Evolutionary conservation across 2,797 vertebrate genomes (phyloP), one percentile per base, ranked within the genome.

Genomic region (Pogonophryne albipinna): DNA sequence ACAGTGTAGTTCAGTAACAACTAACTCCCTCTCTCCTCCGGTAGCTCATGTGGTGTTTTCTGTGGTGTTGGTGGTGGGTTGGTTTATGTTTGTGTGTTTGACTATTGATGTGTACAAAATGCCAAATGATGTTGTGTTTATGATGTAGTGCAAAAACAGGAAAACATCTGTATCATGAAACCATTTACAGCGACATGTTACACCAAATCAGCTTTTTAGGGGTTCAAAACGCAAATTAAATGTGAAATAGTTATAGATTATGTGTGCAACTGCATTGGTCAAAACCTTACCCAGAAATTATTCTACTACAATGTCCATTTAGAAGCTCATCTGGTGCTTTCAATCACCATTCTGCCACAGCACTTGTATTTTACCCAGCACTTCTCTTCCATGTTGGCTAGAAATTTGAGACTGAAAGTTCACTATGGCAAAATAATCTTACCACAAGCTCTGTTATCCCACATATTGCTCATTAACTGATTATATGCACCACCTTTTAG

Each of bases 151-250:
- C 45, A 45, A 59, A 74, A 23, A 52, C 45, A 19, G 23, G 74
- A 74, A 88, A 91, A 84, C 88, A 92, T 92, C 89, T 93, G 92
- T 91, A 87, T 93, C 91, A 87, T 77, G 86, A 91, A 93, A 90
- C 79, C 67, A 64, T 16, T 47, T 20, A 52, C 0, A 12, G 12
- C 6, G 19, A 47, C 4, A 13, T 15, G 23, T 27, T 27, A 27
- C 23, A 27, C 38, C 11, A 16, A 15, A 19, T 10, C 1, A 53
- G 15, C 41, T 7, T 51, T 59, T 20, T 17, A 19, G 1, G n/a
- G 34, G 12, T 20, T 14, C 3, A 16, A 51, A 41, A 15, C 10
- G 27, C 23, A 38, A 11, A 13, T 2, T 3, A 27, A 41, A 51
- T 14, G 19, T 20, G 42, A 44, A 31, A 19, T 51, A 44, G 41